These are phyloP conservation scores for Pseudachorutes palmiensis DNA, from an alignment of 1,140 invertebrate species.

Conservation along the genomic window DNA sequence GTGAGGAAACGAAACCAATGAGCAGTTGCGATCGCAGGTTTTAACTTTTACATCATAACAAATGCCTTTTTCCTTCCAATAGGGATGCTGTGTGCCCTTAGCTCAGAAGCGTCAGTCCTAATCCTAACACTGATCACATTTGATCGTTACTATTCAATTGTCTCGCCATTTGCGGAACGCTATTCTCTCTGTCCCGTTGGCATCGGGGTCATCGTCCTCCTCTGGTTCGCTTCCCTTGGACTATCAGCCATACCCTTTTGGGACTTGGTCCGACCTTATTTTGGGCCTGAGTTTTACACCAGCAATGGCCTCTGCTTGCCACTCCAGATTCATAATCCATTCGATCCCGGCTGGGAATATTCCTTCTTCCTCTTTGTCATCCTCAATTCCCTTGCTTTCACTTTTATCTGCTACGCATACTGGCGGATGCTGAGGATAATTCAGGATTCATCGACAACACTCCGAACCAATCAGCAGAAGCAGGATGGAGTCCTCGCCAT, in stretches of 20 bases:
- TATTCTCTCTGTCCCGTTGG: slow-evolving; percentile 42
- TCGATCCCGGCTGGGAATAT: slow-evolving; percentile 56
- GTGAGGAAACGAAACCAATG: too few species aligned
- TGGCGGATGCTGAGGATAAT: slow-evolving; percentile 53
- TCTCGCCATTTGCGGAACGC: slow-evolving; percentile 47
- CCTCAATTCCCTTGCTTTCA: slow-evolving; percentile 52
- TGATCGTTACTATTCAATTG: slow-evolving; percentile 52
- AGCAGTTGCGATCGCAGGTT: too few species aligned
- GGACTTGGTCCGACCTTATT: slow-evolving; percentile 43
- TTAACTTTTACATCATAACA: too few species aligned
- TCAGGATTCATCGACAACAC: slow-evolving; percentile 48
- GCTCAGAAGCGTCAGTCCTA: slow-evolving; percentile 58
- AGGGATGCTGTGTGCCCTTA: slow-evolving; percentile 59
- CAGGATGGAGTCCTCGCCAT: slow-evolving; percentile 38
- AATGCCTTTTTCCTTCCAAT: not conserved
- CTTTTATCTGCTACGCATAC: slow-evolving; percentile 54
- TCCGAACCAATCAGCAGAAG: slow-evolving; percentile 48
- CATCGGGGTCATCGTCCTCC: slow-evolving; percentile 40
- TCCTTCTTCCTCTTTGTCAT: slow-evolving; percentile 52
- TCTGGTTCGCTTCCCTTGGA: slow-evolving; percentile 49
- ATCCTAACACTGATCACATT: slow-evolving; percentile 56
- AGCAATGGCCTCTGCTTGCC: slow-evolving; percentile 56
- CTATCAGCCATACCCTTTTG: slow-evolving; percentile 50
- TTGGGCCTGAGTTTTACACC: slow-evolving; percentile 52
- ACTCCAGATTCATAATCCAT: slow-evolving; percentile 56